Base-by-base conservation (phyloP, 2,888 invertebrate genomes). In the Orthosia gracilis region DNA sequence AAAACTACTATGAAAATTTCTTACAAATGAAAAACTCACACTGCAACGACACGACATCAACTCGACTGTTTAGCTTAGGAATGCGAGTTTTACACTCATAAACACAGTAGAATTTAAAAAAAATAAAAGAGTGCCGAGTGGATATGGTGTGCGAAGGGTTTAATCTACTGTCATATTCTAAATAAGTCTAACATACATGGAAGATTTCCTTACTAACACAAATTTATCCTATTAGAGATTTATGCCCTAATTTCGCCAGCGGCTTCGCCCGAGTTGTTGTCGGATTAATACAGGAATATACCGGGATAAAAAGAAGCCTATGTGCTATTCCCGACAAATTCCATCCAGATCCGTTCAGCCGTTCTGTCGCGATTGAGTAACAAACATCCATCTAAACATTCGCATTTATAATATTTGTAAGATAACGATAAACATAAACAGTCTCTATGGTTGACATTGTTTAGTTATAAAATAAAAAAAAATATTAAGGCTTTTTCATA, bases 1-100 rank as follows among this genome's bases (percentile, higher is more conserved):
- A n/a, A n/a, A n/a, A n/a, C n/a, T 7, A 59, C 12, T 11, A n/a
- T 18, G 26, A 45, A 3, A 68, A 58, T 2, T 59, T 26, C 12
- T 23, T 72, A 47, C 15, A 45, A 23, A n/a, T n/a, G 17, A 15
- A 26, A 15, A 73, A n/a, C 54, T 5, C 54, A 49, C 31, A 45
- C 40, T 55, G 13, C 63, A 73, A 55, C 62, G n/a, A 54, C 47
- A 54, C 21, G 13, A 40, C 23, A 63, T 62, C 47, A 47, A 62
- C 61, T 61, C n/a, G 59, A 59, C 15, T 21, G n/a, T 45, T n/a
- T 5, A 31, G 13, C n/a, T 5, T n/a, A 12, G 4, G 59, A 59
- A 40, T 31, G 58, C 26, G 18, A 58, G 31, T 31, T 58, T 17
- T 31, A 31, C 11, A 31, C 12, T 31, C 31, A 12, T 18, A 58